Base-by-base conservation (phyloP, 2,888 invertebrate genomes). In the Pyrrhosoma nymphula region DNA sequence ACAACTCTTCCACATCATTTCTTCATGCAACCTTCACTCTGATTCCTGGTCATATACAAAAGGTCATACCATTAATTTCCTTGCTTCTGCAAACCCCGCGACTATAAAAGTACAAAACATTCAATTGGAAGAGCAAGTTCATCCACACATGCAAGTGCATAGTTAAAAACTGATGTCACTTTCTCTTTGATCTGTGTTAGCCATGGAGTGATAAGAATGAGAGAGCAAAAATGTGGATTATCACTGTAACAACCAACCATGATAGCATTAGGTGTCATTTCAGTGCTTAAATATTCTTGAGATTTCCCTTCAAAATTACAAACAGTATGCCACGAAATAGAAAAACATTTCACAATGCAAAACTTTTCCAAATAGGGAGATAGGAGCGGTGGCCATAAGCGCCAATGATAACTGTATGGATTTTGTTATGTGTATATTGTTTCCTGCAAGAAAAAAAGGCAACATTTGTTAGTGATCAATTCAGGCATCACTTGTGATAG, bases 51-150 rank as follows among this genome's bases (percentile, higher is more conserved):
- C 55, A 89, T 26, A 82, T 35, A 82, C 18, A 16, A 55, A 26
- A 89, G 93, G 39, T n/a, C 69, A 93, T 93, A 63, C 69, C 75
- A 93, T 35, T 47, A 93, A 93, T 60, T 56, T 60, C 93, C 93
- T 93, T 75, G 93, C 93, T 69, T 69, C 63, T 39, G 35, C 47
- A 47, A 93, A 93, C 69, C 75, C 93, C 93, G 63, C 69, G 47
- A 60, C 93, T 93, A 93, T 93, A 93, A 93, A 93, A 93, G 93
- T 93, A 93, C 69, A 93, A 93, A 93, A 93, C 93, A 93, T 93
- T 55, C 91, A 47, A 75, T 47, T 93, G 93, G 93, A 93, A 93
- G 93, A 93, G 93, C 93, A 93, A 35, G 93, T 93, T 69, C 93
- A 93, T 93, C 75, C 93, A 93, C 75, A 93, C 55, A 69, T 75